phyloP scores from a whole-genome alignment of 2,113 vertebrate genomes.

The Polypterus bichir region DNA sequence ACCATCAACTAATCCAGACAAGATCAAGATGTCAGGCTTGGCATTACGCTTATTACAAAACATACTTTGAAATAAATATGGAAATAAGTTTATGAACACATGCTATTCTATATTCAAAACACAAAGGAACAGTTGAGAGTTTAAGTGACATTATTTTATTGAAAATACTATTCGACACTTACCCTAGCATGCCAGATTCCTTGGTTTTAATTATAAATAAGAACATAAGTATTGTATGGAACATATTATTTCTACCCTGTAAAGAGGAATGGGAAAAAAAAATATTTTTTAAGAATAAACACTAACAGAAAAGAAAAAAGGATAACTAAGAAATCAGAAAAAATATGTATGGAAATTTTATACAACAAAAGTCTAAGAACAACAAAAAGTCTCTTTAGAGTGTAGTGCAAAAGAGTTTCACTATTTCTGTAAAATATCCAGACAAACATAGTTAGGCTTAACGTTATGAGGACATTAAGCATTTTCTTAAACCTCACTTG shows the following conservation, averaged over 20 bases:
- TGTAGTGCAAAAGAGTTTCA: no score
- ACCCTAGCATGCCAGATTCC: constrained; percentile 95
- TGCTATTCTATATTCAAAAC: background rate
- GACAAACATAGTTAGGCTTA: no score
- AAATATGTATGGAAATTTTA: no score
- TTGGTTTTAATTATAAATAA: constrained; percentile 89
- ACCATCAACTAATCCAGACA: no score
- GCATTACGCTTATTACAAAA: no score
- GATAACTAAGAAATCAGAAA: background rate
- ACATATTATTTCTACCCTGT: constrained; percentile 93
- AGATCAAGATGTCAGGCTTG: no score
- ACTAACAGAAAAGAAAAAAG: background rate
- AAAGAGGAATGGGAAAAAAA: constrained; percentile 1
- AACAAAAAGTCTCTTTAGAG: no score
- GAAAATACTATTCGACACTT: constrained; percentile 28
- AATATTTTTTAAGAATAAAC: background rate
- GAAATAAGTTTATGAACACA: background rate
- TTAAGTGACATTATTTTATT: background rate
- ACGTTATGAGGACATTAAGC: no score
- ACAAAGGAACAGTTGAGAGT: background rate
- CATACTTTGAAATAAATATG: no score
- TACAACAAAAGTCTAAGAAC: no score
- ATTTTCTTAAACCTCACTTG: no score
- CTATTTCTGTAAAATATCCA: no score
- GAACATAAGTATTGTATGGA: constrained; percentile 93